phyloP scores from a whole-genome alignment of 2,797 vertebrate genomes.

The Prionace glauca region DNA sequence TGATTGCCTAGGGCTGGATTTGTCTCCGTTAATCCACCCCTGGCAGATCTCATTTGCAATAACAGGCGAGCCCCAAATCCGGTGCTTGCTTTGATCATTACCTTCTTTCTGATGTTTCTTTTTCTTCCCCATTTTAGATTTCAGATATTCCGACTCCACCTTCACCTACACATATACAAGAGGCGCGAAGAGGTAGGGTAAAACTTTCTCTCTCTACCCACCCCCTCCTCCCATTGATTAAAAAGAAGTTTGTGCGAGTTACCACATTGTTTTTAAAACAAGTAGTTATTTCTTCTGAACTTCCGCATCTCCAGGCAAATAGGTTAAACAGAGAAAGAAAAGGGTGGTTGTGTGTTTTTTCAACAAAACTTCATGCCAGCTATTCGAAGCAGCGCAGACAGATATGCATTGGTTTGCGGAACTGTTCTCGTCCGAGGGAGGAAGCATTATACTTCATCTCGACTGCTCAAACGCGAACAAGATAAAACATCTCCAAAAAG shows the following conservation, averaged over 20 bases:
- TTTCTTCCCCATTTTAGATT: conserved; percentile 63
- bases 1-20: not conserved
- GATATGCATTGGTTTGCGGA: not conserved
- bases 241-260: not conserved
- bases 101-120: conserved; percentile 18
- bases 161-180: conserved; percentile 76
- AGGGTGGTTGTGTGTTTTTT: not conserved
- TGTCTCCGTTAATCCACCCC: conserved; percentile 12
- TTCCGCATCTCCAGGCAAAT: not conserved
- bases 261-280: not conserved
- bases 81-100: not conserved
- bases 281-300: not conserved
- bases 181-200: conserved; percentile 73
- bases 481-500: too few relatives aligned
- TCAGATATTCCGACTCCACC: conserved; percentile 75
- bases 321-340: not conserved
- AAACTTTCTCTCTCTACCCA: not conserved
- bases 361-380: not conserved
- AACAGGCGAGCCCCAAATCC: not conserved
- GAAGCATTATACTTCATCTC: not conserved
- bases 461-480: not conserved
- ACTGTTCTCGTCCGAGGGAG: not conserved
- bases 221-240: not conserved
- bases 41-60: not conserved
- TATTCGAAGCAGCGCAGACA: not conserved